Evolutionary conservation across 1,140 invertebrate genomes (phyloP).

Genomic region (Leptinotarsa lineolata): DNA sequence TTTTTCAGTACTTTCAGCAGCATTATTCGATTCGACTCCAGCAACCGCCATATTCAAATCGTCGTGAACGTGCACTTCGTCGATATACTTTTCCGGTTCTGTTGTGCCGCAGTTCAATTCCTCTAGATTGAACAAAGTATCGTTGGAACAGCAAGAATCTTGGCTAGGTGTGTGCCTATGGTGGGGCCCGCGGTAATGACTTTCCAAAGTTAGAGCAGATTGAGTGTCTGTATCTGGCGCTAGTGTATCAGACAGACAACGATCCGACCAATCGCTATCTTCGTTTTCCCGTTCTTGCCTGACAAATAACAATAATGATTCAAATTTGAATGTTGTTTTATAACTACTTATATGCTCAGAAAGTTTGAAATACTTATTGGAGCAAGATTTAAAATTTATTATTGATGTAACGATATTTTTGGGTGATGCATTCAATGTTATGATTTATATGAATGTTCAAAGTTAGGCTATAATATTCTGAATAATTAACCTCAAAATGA

Average conservation of each 20-base stretch:
- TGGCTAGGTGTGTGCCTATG: slow-evolving; percentile 63
- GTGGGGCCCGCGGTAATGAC: slow-evolving; percentile 38
- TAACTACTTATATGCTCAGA: no score
- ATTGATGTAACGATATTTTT: no score
- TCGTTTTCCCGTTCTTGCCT: slow-evolving; percentile 25
- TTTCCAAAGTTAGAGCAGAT: slow-evolving; percentile 43
- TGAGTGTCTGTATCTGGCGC: slow-evolving; percentile 36
- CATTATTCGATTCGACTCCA: slow-evolving; percentile 15
- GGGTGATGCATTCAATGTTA: no score
- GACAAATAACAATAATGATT: neutral
- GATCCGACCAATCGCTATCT: slow-evolving; percentile 51
- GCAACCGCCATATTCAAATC: neutral
- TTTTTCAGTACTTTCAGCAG: neutral
- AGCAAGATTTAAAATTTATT: no score
- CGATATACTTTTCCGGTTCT: slow-evolving; percentile 25
- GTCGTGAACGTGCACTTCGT: neutral
- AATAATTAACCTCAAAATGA: no score
- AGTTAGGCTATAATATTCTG: no score
- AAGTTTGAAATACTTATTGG: no score
- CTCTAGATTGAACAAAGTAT: slow-evolving; percentile 65
- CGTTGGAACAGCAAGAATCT: slow-evolving; percentile 66
- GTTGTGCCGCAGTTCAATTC: slow-evolving; percentile 49
- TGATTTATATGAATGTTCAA: no score
- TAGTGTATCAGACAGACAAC: slow-evolving; percentile 25
- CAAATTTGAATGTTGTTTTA: no score